A percentile compares a stretch with the other conserved stretches of the same genome.
Evolutionary conservation across 2,113 vertebrate species (phyloP).

Genomic region (Australoheros scitulus): DNA sequence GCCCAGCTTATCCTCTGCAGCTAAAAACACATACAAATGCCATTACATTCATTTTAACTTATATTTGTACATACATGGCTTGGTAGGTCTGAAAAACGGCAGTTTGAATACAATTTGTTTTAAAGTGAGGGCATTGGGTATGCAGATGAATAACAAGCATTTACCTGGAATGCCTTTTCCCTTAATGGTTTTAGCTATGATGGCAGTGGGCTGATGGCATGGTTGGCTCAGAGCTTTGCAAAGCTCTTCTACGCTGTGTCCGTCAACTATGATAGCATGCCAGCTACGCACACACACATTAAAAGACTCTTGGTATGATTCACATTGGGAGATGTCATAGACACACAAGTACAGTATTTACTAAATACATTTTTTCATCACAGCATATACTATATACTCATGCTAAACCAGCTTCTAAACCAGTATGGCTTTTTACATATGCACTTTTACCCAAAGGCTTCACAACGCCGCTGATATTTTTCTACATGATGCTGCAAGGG

Average conservation of each 20-base stretch:
- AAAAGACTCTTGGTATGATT: background rate
- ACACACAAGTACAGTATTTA: background rate
- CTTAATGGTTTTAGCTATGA: slow-evolving; percentile 95
- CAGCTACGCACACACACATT: slow-evolving; percentile 79
- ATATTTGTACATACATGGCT: background rate
- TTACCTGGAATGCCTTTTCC: slow-evolving; percentile 94
- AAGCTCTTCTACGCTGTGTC: slow-evolving; percentile 95
- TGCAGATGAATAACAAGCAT: background rate
- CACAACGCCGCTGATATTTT: slow-evolving; percentile 93
- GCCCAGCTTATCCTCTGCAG: slow-evolving; percentile 91
- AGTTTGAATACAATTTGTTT: background rate
- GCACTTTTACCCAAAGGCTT: slow-evolving; percentile 89
- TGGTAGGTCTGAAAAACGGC: background rate
- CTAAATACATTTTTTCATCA: background rate
- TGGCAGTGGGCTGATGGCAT: slow-evolving; percentile 91
- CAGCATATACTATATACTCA: background rate
- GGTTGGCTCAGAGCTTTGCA: slow-evolving; percentile 94
- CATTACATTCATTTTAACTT: background rate
- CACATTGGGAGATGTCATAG: background rate
- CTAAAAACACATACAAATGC: slow-evolving; percentile 65
- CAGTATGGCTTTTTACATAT: background rate
- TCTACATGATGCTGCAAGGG: slow-evolving; percentile 94
- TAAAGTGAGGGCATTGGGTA: background rate
- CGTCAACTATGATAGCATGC: slow-evolving; percentile 91
- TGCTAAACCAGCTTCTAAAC: background rate